A percentile compares a stretch with the other conserved stretches of the same genome.
These are phyloP conservation scores for Drepana falcataria DNA, from an alignment of 2,888 invertebrate genomes.

Conservation along the genomic window DNA sequence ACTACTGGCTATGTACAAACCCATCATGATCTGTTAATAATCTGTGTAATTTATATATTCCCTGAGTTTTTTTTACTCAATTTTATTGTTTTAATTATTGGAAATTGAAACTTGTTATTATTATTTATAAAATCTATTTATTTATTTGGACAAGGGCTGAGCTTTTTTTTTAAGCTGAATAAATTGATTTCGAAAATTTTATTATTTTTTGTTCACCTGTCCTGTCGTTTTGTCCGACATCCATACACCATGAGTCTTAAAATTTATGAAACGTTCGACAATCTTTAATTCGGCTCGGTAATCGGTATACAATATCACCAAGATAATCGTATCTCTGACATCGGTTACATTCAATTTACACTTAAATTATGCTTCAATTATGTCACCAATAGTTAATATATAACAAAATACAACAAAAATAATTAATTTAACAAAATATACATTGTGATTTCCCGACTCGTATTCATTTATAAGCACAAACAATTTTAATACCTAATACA, in stretches of 20 bases:
- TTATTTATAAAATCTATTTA: slow-evolving; percentile 19
- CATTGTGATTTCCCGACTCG: too few species aligned
- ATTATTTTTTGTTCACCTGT: slow-evolving; percentile 25
- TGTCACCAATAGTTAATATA: too few species aligned
- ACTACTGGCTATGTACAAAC: neutral
- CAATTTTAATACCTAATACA: too few species aligned
- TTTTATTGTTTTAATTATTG: slow-evolving; percentile 19
- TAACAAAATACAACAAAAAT: too few species aligned
- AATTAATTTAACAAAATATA: too few species aligned
- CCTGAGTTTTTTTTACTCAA: slow-evolving; percentile 23
- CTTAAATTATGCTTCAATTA: too few species aligned
- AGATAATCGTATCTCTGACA: too few species aligned
- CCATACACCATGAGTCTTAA: slow-evolving; percentile 19
- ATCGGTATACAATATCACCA: too few species aligned
- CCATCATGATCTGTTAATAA: slow-evolving; percentile 7
- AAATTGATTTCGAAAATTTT: slow-evolving; percentile 29
- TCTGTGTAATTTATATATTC: slow-evolving; percentile 9
- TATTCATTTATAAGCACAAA: too few species aligned
- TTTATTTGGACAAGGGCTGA: slow-evolving; percentile 16
- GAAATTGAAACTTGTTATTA: slow-evolving; percentile 15
- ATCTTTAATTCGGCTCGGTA: too few species aligned
- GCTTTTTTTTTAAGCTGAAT: slow-evolving; percentile 29
- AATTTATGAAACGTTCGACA: slow-evolving; percentile 9
- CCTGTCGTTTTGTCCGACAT: slow-evolving; percentile 18
- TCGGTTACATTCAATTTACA: too few species aligned